These are phyloP conservation scores for Abrostola triplasia DNA, from an alignment of 2,888 invertebrate genomes.

Conservation along the genomic window DNA sequence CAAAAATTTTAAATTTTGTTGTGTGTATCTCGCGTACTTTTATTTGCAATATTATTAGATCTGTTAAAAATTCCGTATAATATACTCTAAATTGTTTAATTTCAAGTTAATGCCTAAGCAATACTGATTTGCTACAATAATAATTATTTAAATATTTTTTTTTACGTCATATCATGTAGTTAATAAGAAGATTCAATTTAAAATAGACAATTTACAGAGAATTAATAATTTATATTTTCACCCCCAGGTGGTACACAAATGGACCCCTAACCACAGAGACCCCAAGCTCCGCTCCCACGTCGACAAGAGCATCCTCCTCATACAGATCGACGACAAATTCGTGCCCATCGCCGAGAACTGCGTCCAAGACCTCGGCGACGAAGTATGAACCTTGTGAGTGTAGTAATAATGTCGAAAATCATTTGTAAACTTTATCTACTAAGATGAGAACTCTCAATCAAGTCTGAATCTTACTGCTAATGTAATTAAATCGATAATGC, in stretches of 20 bases:
- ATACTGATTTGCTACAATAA: too few species aligned
- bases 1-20: too few species aligned
- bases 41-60: too few species aligned
- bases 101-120: too few species aligned
- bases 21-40: too few species aligned
- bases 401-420: slow-evolving; percentile 17
- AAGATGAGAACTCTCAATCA: slow-evolving; percentile 15
- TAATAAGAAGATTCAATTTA: too few species aligned
- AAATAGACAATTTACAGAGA: too few species aligned
- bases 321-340: slow-evolving; percentile 97
- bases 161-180: too few species aligned
- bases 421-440: background rate
- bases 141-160: too few species aligned
- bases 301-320: slow-evolving; percentile 96
- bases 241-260: slow-evolving; percentile 95
- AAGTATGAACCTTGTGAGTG: slow-evolving; percentile 77
- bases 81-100: too few species aligned
- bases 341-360: slow-evolving; percentile 98
- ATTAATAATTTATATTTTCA: background rate
- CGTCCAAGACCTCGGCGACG: slow-evolving; percentile 93
- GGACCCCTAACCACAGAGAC: slow-evolving; percentile 97
- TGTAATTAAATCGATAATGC: slow-evolving; percentile 16
- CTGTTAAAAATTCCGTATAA: too few species aligned
- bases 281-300: slow-evolving; percentile 96
- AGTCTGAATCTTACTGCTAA: slow-evolving; percentile 38